A percentile compares a stretch with the other conserved stretches of the same genome.
These are phyloP conservation scores for Microtus montanus DNA, from an alignment of 2,113 vertebrate species.

Conservation along the genomic window DNA sequence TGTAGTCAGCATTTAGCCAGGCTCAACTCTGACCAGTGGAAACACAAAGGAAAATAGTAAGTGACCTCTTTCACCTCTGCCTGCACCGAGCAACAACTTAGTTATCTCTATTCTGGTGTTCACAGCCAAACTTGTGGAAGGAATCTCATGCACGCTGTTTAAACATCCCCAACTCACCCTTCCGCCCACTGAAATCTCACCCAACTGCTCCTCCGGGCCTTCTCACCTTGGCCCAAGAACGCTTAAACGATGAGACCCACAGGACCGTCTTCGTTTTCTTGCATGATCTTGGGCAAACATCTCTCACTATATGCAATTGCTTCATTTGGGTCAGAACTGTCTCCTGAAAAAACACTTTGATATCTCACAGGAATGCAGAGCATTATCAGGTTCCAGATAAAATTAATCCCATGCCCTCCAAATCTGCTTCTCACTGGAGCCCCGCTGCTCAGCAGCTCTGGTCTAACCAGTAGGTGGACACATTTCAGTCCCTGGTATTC, in stretches of 20 bases:
- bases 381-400: slow-evolving; percentile 10
- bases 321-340: neutral
- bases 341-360: neutral
- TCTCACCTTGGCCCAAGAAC: neutral
- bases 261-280: neutral
- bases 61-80: neutral
- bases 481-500: neutral
- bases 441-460: neutral
- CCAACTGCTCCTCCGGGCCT: neutral
- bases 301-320: neutral
- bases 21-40: neutral
- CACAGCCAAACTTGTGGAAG: neutral
- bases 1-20: neutral
- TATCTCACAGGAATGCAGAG: slow-evolving; percentile 50
- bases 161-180: slow-evolving; percentile 28
- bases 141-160: slow-evolving; percentile 17
- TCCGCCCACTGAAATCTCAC: neutral
- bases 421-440: too few species aligned
- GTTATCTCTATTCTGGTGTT: neutral
- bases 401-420: neutral
- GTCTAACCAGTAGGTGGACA: neutral
- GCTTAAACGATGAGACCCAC: neutral
- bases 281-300: neutral
- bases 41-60: slow-evolving; percentile 38
- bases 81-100: neutral